Evolutionary conservation across 2,888 invertebrate genomes (phyloP), one percentile per base, ranked within the genome.

Genomic region (Hymenopus coronatus): DNA sequence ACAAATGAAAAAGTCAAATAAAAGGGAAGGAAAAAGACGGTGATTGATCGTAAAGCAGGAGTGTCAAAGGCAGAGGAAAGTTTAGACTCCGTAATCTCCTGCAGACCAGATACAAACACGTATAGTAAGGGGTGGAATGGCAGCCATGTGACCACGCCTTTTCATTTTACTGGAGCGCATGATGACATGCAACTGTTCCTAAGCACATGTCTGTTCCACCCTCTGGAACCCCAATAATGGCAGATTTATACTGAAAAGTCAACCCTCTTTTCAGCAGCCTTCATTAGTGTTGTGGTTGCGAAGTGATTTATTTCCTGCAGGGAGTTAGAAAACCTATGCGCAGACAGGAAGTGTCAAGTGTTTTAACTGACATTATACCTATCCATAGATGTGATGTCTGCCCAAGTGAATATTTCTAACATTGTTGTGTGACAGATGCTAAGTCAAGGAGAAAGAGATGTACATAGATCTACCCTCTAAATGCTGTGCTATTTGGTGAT

Each of bases 11-110:
- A 70, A 70, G 25, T 70, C 40, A 27, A 54, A 46, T 54, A 85
- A 85, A 28, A 12, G 81, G 81, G 70, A 87, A 33, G 82, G 30
- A 82, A 87, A 27, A 27, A 14, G n/a, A 40, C 27, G 20, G 87
- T 87, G 87, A 87, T 87, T 27, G 82, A 87, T 87, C 87, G 87
- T 87, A 87, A 87, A 87, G 14, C 27, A 14, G 46, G 85, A 85
- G 85, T 46, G 85, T 40, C 46, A 46, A 87, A 87, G 82, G 20
- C 54, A 54, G 28, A 27, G 25, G 81, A 25, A 30, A 82, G 82
- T 86, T 86, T 81, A 85, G 30, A 82, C 87, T 33, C 82, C 87
- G 30, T 87, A 87, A 87, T 87, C 87, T 86, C 82, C 27, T 33
- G 82, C 82, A 87, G n/a, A 20, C 54, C 54, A 70, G 54, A 70